Base-by-base conservation (phyloP, 2,797 vertebrate genomes). In the Chrosomus eos region DNA sequence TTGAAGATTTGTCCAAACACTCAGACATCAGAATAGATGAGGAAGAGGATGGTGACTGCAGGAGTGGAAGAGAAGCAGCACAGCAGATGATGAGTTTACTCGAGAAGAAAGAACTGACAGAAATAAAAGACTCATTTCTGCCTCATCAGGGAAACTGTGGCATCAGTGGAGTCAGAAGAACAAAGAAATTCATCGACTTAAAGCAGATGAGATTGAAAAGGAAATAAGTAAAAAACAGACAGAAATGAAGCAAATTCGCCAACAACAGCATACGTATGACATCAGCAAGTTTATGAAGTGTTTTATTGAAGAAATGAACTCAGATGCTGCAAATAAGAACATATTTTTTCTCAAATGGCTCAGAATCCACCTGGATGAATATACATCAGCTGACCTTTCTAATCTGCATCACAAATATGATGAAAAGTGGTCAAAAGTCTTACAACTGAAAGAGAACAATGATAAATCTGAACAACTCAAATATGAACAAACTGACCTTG, bases 81-180 rank as follows among this genome's bases (percentile, higher is more conserved):
- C 53, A 55, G 8, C 21, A 55, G 8, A 55, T 55, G 53, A 55
- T 55, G 21, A 55, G 53, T 23, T 55, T 55, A 55, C 8, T 55
- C 21, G 8, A n/a, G 53, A n/a, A 55, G 21, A 55, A n/a, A 55
- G 1, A n/a, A 4, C 53, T 55, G 53, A 55, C 53, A 55, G 21
- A 55, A 55, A 55, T 55, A 8, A 55, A 55, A 55, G 53, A 55
- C 0, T 55, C 8, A n/a, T 55, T n/a, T 55, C 21, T 55, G 21
- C 53, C 53, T 0, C 0, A 0, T 55, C 53, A 55, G 53, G 53
- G 21, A 55, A 55, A 55, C 53, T 55, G 53, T 58, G 55, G 55
- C 55, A 58, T 58, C 23, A 58, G 55, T 58, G 55, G 55, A 58
- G 55, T 58, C 55, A 58, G 55, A 68, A n/a, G 36, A 68, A 68